Conservation (phyloP, 2,888 invertebrate species). For the Leptinotarsa peninsularis region DNA sequence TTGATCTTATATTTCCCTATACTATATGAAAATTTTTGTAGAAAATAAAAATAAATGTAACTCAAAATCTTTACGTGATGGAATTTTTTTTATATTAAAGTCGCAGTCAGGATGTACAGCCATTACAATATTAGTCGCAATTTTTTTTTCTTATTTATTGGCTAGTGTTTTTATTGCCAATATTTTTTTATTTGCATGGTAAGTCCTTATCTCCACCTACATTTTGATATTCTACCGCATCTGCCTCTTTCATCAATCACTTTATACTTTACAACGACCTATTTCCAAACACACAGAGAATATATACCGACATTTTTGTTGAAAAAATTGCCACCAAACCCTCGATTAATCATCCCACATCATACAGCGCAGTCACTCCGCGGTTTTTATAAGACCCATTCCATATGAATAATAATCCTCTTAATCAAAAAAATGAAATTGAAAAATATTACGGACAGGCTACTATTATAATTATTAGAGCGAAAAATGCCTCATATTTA, state of each 20-base stretch:
- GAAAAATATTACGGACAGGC: conserved; percentile 63
- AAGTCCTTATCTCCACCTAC: no score
- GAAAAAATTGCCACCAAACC: conserved; percentile 6
- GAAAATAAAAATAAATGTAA: no score
- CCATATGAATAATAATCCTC: conserved; percentile 53
- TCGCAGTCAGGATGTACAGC: no score
- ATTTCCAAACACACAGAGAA: background rate
- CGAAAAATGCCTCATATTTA: conserved; percentile 64
- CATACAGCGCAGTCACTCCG: conserved; percentile 36
- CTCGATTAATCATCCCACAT: conserved; percentile 1
- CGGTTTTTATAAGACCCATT: conserved; percentile 49
- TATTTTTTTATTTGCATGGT: no score
- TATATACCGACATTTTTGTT: background rate
- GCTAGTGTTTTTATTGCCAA: no score
- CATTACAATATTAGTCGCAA: no score
- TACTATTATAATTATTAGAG: conserved; percentile 64
- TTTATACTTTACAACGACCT: background rate
- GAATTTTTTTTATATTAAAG: no score
- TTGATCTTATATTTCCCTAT: no score
- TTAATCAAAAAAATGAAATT: conserved; percentile 61
- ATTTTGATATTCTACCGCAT: no score
- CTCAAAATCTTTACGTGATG: no score
- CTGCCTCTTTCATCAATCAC: background rate
- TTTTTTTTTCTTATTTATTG: no score
- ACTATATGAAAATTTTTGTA: no score